Evolutionary conservation across 2,888 invertebrate genomes (phyloP), one percentile per base, ranked within the genome.

Genomic region (Rapana venosa): DNA sequence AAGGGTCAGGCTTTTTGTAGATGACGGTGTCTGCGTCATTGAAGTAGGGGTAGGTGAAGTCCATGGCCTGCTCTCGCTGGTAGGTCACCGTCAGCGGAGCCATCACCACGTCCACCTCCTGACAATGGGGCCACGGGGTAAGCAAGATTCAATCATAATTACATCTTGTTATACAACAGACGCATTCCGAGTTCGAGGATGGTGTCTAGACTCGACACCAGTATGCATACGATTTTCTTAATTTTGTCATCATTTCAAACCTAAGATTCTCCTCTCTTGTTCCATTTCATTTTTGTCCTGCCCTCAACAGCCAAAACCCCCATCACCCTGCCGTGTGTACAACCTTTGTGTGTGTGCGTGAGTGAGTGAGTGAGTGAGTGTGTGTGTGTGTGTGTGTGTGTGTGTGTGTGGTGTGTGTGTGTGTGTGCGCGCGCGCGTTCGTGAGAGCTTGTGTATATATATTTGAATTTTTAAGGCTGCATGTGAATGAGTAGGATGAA

Each of bases 1-100:
- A 85, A 0, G 92, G 92, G 88, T 94, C 92, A 0, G 93, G 93
- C 81, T 92, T 93, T 88, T 91, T 92, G 86, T 93, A 90, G 15
- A 94, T 79, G 15, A 94, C 91, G 15, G 92, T 92, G 22, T 93
- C 92, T 58, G 92, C 92, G 87, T 94, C 94, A 35, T 92, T 93
- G 90, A 90, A 93, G 88, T 92, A 98, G 0, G 98, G 98, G 0
- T 98, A 98, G 4, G 98, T 98, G 94, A 98, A 98, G 95, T 98
- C 98, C 0, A 98, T 97, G 0, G 98, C 98, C 96, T 98, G 98
- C 95, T 98, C 98, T 74, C 98, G 97, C 92, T 98, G 98, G 0
- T 98, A 98, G 6, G 98, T 98, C 98, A 98, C 98, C 11, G 98
- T 98, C 74, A 98, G 96, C 0, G 98, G 97, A 0, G 98, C 98